A percentile compares a stretch with the other conserved stretches of the same genome.
Conservation (phyloP, 2,797 vertebrate species). For the Sebastes jordani region DNA sequence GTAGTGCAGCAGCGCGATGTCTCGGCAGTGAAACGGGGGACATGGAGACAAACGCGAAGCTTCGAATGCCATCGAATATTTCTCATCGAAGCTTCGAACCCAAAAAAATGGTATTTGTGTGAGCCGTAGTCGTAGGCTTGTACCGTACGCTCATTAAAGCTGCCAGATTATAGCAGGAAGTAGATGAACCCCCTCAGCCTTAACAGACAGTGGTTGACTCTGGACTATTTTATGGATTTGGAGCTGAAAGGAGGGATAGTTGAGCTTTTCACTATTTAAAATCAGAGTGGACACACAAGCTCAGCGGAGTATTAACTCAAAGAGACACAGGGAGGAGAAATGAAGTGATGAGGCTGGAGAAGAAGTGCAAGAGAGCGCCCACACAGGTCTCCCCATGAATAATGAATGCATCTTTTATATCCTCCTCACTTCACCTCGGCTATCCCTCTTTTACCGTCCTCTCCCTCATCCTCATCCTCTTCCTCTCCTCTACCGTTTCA, state of each 20-base stretch:
- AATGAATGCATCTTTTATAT: slow-evolving; percentile 56
- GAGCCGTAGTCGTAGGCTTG: too few species aligned
- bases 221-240: not conserved
- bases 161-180: not conserved
- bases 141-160: not conserved
- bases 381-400: slow-evolving; percentile 52
- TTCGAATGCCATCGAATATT: too few species aligned
- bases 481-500: not conserved
- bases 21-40: too few species aligned
- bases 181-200: not conserved
- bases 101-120: too few species aligned
- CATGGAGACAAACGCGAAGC: too few species aligned
- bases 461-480: not conserved
- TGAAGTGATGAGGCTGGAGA: slow-evolving; percentile 21
- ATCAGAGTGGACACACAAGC: not conserved
- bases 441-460: not conserved
- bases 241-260: slow-evolving; percentile 12
- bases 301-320: slow-evolving; percentile 5
- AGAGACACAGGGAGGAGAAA: not conserved
- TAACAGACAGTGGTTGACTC: too few species aligned
- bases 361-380: slow-evolving; percentile 6
- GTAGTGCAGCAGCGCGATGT: too few species aligned
- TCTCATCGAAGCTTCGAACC: too few species aligned
- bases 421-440: slow-evolving; percentile 1
- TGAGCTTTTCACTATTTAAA: slow-evolving; percentile 16